Evolutionary conservation across 2,797 vertebrate genomes (phyloP).

Genomic region (Cyclura pinguis): DNA sequence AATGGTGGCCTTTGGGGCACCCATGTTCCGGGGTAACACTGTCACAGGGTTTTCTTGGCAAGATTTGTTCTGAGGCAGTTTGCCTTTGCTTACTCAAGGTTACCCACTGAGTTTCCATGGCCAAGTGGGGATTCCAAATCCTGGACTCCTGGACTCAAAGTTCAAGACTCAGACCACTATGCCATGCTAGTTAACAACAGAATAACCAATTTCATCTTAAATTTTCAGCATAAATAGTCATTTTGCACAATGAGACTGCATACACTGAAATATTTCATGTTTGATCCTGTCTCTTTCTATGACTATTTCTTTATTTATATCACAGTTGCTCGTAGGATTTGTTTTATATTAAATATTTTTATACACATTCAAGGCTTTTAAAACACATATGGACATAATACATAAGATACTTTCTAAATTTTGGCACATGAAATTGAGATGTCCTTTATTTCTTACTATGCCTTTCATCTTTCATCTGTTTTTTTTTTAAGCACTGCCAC

Average conservation of each 20-base stretch:
- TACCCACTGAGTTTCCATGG: too few relatives aligned
- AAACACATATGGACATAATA: not conserved
- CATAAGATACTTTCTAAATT: not conserved
- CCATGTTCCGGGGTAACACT: too few relatives aligned
- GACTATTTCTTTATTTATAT: not conserved
- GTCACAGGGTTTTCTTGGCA: too few relatives aligned
- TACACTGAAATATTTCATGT: constrained; percentile 30
- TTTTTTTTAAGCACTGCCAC: constrained; percentile 35
- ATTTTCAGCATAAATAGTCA: not conserved
- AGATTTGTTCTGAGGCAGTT: too few relatives aligned
- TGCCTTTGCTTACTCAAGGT: too few relatives aligned
- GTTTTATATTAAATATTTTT: constrained; percentile 30
- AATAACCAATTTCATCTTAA: not conserved
- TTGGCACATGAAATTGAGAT: not conserved
- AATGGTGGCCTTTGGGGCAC: too few relatives aligned
- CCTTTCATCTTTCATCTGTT: constrained; percentile 23
- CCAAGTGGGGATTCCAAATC: too few relatives aligned
- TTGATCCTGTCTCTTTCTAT: constrained; percentile 19
- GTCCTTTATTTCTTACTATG: constrained; percentile 38
- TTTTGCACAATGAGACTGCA: not conserved
- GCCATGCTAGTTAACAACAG: not conserved
- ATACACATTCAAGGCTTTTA: constrained; percentile 29
- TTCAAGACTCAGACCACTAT: too few relatives aligned
- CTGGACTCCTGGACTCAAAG: too few relatives aligned
- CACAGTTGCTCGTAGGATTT: not conserved